A percentile compares a stretch with the other conserved stretches of the same genome.
Evolutionary conservation across 2,113 vertebrate genomes (phyloP).

Genomic region (Pterocles gutturalis): DNA sequence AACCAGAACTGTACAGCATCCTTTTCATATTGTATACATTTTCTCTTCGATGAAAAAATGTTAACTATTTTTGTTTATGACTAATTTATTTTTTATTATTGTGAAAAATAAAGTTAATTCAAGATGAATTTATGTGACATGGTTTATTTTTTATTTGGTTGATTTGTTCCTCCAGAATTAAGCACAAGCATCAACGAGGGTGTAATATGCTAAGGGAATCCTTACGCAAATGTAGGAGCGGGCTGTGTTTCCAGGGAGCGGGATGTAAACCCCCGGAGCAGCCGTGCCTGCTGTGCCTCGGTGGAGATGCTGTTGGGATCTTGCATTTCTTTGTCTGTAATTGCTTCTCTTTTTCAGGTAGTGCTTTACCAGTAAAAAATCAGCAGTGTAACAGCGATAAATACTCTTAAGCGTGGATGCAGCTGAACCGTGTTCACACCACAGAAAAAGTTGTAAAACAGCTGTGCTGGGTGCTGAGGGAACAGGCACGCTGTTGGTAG

Average conservation of each 20-base stretch:
- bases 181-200: not conserved
- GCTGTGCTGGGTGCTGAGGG: not conserved
- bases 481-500: accelerated
- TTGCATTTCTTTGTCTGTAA: not conserved
- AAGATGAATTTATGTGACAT: not conserved
- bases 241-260: too few relatives aligned
- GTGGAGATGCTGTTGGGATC: too few relatives aligned
- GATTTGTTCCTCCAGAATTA: not conserved
- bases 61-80: constrained; percentile 84
- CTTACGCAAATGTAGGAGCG: accelerated
- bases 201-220: not conserved
- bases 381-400: too few relatives aligned
- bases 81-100: constrained; percentile 88
- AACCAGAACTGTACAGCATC: constrained; percentile 62
- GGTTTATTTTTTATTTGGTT: not conserved
- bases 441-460: accelerated
- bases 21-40: constrained; percentile 71
- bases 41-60: constrained; percentile 70
- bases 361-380: not conserved
- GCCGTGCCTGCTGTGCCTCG: accelerated
- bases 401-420: accelerated
- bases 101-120: constrained; percentile 81
- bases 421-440: not conserved
- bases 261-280: not conserved
- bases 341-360: not conserved